A percentile compares a stretch with the other conserved stretches of the same genome.
phyloP scores from a whole-genome alignment of 1,140 invertebrate species.

The Drosophila ogumai region DNA sequence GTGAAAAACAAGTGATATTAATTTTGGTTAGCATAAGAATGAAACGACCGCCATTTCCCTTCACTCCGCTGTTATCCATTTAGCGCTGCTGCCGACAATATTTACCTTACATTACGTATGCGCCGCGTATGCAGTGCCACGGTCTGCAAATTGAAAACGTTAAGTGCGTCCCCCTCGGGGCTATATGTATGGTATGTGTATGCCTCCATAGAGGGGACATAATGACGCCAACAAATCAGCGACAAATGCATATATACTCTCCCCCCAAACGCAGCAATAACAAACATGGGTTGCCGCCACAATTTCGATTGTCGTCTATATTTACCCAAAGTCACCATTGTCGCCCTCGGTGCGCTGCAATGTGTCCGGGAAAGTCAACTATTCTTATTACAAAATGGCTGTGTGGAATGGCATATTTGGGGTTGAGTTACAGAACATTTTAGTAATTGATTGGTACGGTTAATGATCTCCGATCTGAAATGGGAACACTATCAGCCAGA shows the following conservation, averaged over 20 bases:
- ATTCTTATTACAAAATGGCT: constrained; percentile 17
- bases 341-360: constrained; percentile 40
- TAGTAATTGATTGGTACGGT: constrained; percentile 27
- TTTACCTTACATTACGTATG: constrained; percentile 63
- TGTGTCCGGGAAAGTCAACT: constrained; percentile 12
- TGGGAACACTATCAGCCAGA: constrained; percentile 20
- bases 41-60: not conserved
- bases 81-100: constrained; percentile 28
- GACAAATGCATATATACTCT: constrained; percentile 53
- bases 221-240: constrained; percentile 80
- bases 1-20: constrained; percentile 52
- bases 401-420: not conserved
- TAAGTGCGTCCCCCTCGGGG: constrained; percentile 58
- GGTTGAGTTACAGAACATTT: constrained; percentile 19
- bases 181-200: not conserved
- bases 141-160: constrained; percentile 67
- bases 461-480: constrained; percentile 17
- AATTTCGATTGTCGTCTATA: constrained; percentile 72
- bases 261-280: constrained; percentile 46
- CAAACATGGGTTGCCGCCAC: constrained; percentile 70
- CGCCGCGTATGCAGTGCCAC: constrained; percentile 40
- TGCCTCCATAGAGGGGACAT: constrained; percentile 39
- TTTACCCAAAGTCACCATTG: constrained; percentile 53
- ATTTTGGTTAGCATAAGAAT: constrained; percentile 33
- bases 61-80: not conserved